Percentiles rank a stretch among this genome's conserved stretches.
Conservation (phyloP, 2,888 invertebrate genomes). For the Orchesellides sinensis region DNA sequence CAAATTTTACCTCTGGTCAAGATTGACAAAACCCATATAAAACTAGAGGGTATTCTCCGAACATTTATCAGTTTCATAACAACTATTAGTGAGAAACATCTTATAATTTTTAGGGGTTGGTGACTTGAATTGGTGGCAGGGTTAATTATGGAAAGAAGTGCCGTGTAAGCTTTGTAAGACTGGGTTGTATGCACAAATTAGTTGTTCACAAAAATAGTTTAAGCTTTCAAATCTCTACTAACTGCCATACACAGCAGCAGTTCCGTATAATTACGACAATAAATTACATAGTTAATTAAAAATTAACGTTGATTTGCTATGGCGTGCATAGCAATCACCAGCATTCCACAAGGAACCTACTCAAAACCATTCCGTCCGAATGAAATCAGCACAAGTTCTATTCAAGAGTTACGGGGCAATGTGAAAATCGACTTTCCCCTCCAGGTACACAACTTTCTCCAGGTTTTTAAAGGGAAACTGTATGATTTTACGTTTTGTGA, state of each 20-base stretch:
- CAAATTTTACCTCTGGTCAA: too few relatives aligned
- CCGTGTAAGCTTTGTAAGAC: too few relatives aligned
- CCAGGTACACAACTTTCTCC: slow-evolving; percentile 44
- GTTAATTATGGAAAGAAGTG: too few relatives aligned
- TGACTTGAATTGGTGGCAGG: too few relatives aligned
- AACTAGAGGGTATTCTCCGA: slow-evolving; percentile 25
- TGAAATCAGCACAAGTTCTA: slow-evolving; percentile 21
- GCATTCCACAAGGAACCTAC: slow-evolving; percentile 69
- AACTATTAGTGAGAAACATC: not conserved
- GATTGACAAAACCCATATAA: slow-evolving; percentile 8
- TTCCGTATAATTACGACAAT: too few relatives aligned
- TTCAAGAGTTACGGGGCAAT: slow-evolving; percentile 50
- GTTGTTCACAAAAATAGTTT: too few relatives aligned
- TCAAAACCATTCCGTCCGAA: slow-evolving; percentile 47
- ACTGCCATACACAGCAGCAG: too few relatives aligned
- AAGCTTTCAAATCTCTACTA: too few relatives aligned
- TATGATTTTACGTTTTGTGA: too few relatives aligned
- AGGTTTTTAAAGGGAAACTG: too few relatives aligned
- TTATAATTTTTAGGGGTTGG: not conserved
- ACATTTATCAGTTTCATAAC: slow-evolving; percentile 55
- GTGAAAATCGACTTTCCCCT: slow-evolving; percentile 63
- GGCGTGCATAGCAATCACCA: slow-evolving; percentile 62
- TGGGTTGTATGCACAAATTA: too few relatives aligned
- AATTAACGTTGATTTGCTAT: not conserved
- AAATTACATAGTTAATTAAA: too few relatives aligned